Percentiles rank a stretch among this genome's conserved stretches.
phyloP scores from a whole-genome alignment of 1,140 invertebrate species.

The Drosophila pseudoobscura region DNA sequence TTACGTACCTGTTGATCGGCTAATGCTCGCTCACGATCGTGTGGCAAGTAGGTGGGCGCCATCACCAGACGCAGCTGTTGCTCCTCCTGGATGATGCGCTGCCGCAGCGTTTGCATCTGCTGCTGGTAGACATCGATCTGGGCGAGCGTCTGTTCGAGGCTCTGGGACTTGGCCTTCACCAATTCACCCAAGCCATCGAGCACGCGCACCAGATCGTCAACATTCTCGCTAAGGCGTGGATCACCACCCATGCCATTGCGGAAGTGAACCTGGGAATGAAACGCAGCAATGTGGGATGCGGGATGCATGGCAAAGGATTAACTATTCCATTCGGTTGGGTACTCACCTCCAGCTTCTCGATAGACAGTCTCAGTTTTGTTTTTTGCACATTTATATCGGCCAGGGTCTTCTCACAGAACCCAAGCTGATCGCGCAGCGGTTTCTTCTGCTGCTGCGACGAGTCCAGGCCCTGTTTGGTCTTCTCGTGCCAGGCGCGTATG shows the following conservation, averaged over 20 bases:
- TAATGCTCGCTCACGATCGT: constrained; percentile 92
- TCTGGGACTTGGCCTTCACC: constrained; percentile 88
- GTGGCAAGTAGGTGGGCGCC: constrained; percentile 91
- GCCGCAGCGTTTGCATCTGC: constrained; percentile 92
- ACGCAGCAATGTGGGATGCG: neutral
- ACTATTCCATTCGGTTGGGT: constrained; percentile 7
- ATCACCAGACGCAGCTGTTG: constrained; percentile 92
- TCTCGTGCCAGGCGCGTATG: constrained; percentile 94
- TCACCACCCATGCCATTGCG: constrained; percentile 92
- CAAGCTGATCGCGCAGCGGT: constrained; percentile 92
- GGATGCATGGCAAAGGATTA: constrained; percentile 3
- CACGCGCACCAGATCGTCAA: constrained; percentile 87
- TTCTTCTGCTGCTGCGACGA: constrained; percentile 92
- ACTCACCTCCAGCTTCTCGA: constrained; percentile 94
- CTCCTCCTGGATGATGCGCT: constrained; percentile 92
- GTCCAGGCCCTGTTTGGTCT: constrained; percentile 90
- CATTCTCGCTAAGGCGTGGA: constrained; percentile 88
- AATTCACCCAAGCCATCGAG: constrained; percentile 86
- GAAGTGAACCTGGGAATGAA: constrained; percentile 90
- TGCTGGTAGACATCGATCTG: constrained; percentile 95
- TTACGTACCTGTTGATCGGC: constrained; percentile 95
- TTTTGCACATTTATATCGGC: constrained; percentile 95
- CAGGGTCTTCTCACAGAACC: constrained; percentile 92
- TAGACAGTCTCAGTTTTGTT: constrained; percentile 94
- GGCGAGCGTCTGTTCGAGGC: constrained; percentile 90